These are phyloP conservation scores for Pogonocichla stellata DNA, from an alignment of 2,113 vertebrate species.

Conservation along the genomic window DNA sequence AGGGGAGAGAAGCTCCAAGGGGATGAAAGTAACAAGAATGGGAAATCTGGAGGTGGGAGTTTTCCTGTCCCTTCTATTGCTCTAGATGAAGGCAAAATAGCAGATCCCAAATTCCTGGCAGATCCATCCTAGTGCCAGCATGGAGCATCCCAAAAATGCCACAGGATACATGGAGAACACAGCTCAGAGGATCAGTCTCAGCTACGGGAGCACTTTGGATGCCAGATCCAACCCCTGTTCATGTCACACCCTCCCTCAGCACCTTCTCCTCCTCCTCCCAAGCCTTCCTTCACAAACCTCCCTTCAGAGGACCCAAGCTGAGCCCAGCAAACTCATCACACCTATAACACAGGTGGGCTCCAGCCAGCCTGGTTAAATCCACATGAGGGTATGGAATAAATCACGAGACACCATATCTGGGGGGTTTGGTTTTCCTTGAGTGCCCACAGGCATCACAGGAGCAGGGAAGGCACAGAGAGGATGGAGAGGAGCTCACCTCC, in stretches of 20 bases:
- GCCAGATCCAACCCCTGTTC: not conserved
- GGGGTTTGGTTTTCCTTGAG: not conserved
- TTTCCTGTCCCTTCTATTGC: not conserved
- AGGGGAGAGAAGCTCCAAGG: not conserved
- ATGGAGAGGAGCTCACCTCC: not conserved
- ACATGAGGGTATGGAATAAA: not conserved
- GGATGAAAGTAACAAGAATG: not conserved
- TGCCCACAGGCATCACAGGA: accelerated
- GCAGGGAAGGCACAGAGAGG: accelerated
- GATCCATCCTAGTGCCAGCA: not conserved
- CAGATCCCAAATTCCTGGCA: not conserved
- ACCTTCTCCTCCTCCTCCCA: not conserved
- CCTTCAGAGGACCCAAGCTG: not conserved
- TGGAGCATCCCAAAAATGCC: not conserved
- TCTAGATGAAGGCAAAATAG: not conserved
- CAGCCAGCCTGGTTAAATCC: not conserved
- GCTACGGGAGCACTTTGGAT: accelerated
- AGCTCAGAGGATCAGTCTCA: not conserved
- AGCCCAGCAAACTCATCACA: not conserved
- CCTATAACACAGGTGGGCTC: not conserved
- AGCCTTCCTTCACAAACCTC: not conserved
- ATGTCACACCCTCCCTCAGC: not conserved
- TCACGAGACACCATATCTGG: accelerated
- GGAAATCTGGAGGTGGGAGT: not conserved
- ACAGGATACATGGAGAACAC: accelerated